These are phyloP conservation scores for Drosophila sucinea DNA, from an alignment of 1,140 invertebrate genomes.

Conservation along the genomic window DNA sequence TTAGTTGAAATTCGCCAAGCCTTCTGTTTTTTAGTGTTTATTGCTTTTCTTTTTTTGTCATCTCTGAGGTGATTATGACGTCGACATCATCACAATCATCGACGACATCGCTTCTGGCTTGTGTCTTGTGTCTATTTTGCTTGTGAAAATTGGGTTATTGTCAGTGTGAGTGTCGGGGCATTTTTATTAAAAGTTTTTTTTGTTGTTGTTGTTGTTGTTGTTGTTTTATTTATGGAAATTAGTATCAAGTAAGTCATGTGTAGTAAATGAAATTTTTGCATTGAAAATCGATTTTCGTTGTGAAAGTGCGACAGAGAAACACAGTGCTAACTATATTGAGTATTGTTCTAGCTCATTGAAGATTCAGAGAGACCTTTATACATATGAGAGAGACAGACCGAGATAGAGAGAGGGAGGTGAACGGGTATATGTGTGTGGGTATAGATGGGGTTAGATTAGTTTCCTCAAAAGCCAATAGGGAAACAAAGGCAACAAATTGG, in stretches of 20 bases:
- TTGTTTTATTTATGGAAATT: constrained; percentile 81
- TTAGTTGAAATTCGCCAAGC: no score
- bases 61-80: neutral
- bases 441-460: constrained; percentile 42
- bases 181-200: constrained; percentile 63
- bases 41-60: no score
- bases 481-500: constrained; percentile 30
- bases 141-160: constrained; percentile 79
- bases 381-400: no score
- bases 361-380: constrained; percentile 54
- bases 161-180: constrained; percentile 49
- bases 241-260: constrained; percentile 81
- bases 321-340: constrained; percentile 16
- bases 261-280: constrained; percentile 54
- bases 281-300: constrained; percentile 51
- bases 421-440: constrained; percentile 30
- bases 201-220: constrained; percentile 4
- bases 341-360: constrained; percentile 42
- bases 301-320: constrained; percentile 18
- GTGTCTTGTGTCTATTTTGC: constrained; percentile 47
- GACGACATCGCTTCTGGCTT: neutral
- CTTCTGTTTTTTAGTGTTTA: no score
- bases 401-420: constrained; percentile 51
- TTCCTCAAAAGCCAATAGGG: constrained; percentile 58
- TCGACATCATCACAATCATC: neutral